A percentile compares a stretch with the other conserved stretches of the same genome.
Conservation (phyloP, 2,797 vertebrate species). For the Gallinago nigripennis region DNA sequence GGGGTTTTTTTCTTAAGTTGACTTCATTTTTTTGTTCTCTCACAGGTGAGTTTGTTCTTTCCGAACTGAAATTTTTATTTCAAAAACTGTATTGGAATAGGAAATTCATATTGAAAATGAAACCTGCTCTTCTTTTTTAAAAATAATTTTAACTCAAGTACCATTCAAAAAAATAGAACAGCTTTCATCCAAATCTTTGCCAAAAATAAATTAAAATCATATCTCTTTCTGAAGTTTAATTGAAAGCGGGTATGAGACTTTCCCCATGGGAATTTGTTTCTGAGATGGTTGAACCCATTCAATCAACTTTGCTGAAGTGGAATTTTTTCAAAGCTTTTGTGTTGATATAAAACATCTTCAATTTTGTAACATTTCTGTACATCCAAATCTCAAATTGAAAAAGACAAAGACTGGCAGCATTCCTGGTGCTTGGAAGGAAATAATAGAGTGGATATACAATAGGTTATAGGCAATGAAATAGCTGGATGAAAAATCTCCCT, state of each 20-base stretch:
- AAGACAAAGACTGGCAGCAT: neutral
- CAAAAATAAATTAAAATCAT: neutral
- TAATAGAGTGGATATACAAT: neutral
- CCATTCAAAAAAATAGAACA: neutral
- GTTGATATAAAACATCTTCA: neutral
- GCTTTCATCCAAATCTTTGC: neutral
- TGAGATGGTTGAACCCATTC: neutral
- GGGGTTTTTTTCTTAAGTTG: neutral
- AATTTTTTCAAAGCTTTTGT: neutral
- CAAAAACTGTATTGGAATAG: neutral
- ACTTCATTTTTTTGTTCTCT: neutral
- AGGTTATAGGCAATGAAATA: neutral
- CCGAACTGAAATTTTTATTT: neutral
- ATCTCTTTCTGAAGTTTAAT: neutral
- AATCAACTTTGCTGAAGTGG: neutral
- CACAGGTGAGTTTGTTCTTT: neutral
- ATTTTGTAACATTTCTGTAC: neutral
- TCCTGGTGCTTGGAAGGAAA: neutral
- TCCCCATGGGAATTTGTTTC: neutral
- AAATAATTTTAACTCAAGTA: neutral
- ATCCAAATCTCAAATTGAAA: slow-evolving; percentile 9
- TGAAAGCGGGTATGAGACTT: neutral
- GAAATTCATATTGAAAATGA: neutral
- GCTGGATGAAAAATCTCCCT: neutral
- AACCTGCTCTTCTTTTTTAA: neutral